Evolutionary conservation across 2,113 vertebrate species (phyloP), one percentile per base, ranked within the genome.

Genomic region (Cyanistes caeruleus): DNA sequence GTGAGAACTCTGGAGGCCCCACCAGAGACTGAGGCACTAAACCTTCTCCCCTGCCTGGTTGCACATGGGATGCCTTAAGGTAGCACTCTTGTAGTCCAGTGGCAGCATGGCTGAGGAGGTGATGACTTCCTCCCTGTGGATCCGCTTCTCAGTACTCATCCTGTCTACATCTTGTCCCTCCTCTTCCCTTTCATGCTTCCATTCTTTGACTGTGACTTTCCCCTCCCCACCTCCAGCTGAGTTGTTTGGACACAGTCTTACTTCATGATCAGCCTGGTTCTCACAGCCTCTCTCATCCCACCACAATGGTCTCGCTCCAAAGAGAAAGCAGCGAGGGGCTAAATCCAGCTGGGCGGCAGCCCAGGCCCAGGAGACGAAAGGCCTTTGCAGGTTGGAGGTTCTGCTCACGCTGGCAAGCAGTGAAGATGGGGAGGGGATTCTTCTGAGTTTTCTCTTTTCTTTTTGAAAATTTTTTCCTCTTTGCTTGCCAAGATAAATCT

Each of bases 381-480:
- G 60, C 92, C 87, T 94, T 95, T 83, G 95, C 86, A 97, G 91
- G 90, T 95, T 85, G 82, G 96, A 97, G 95, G 87, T 94, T 96
- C 90, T 96, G 94, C 70, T 97, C 95, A 1, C 93, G 93, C 94
- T 97, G 95, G 96, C 97, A 96, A 65, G 93, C 93, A 77, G 84
- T 90, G 64, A 88, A 95, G 93, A 97, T 91, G 90, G 83, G 97
- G 95, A 97, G 97, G 97, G 95, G 97, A 98, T 96, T 97, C 95
- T 97, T 98, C 95, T 93, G 94, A 96, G 95, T 97, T 96, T 97
- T 98, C 97, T 97, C 97, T 96, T 98, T 97, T 97, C 95, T 97
- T 97, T 97, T 97, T 97, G 93, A 96, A 96, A 97, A 87, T 94
- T 98, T 98, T 98, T 98, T 98, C 98, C 98, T 97, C 96, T 91